Evolutionary conservation across 2,888 invertebrate genomes (phyloP).

Genomic region (Agonopterix arenella): DNA sequence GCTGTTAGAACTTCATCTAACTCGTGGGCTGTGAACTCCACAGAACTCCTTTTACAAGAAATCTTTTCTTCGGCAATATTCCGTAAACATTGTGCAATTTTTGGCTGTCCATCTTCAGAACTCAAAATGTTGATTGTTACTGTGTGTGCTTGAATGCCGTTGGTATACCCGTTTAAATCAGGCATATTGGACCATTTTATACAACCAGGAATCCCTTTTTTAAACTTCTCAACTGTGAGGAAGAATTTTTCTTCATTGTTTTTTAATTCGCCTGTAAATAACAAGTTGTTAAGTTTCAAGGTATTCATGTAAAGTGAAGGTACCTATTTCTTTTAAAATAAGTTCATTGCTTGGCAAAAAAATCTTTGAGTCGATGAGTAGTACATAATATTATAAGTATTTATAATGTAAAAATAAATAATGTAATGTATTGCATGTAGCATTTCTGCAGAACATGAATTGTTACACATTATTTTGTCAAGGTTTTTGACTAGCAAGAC

Average conservation of each 20-base stretch:
- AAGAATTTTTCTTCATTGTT: constrained; percentile 73
- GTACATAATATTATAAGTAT: no score
- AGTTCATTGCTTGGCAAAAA: no score
- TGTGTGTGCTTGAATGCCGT: constrained; percentile 72
- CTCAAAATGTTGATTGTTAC: constrained; percentile 78
- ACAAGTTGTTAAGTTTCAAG: constrained; percentile 4
- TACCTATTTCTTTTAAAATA: constrained; percentile 8
- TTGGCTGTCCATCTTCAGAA: constrained; percentile 63
- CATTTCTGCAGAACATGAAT: no score
- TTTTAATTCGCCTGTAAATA: constrained; percentile 73
- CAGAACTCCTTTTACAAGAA: constrained; percentile 41
- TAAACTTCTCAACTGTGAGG: constrained; percentile 68
- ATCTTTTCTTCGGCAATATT: constrained; percentile 48
- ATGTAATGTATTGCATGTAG: no score
- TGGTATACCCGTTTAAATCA: constrained; percentile 68
- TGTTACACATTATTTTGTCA: no score
- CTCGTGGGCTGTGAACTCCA: constrained; percentile 74
- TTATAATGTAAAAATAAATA: no score
- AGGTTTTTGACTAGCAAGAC: no score
- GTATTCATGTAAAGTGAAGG: no score
- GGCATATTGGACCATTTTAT: constrained; percentile 74
- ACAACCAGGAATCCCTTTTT: constrained; percentile 69
- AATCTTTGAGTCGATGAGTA: no score
- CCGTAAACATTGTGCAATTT: constrained; percentile 66
- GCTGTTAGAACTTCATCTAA: constrained; percentile 70